Base-by-base conservation (phyloP, 2,113 vertebrate genomes). In the Leptobrachium leishanense region DNA sequence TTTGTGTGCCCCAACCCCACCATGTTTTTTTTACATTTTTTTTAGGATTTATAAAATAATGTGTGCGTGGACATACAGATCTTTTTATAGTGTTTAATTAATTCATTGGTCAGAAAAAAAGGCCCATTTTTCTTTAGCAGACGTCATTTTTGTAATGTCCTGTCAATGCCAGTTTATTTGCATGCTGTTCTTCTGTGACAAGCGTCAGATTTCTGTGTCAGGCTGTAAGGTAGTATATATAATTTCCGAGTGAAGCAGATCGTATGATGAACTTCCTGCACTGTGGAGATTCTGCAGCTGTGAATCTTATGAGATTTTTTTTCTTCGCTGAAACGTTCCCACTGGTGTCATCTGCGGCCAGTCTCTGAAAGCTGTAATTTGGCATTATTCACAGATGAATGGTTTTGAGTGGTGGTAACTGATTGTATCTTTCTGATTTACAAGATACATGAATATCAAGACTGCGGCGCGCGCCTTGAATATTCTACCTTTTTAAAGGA, bases 321-420 rank as follows among this genome's bases (percentile, higher is more conserved):
- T 67, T 31, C 62, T 59, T 41, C 55, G n/a, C 54, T 44, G 53
- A 63, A 71, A 70, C 5, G 68, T 70, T 70, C 54, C 67, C 75
- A 46, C 43, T 63, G 65, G 76, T 70, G 67, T 62, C 67, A 59
- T 69, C 59, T 69, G 57, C 5, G 20, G 10, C 12, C 43, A 65
- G 43, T 75, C 73, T 75, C 20, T 59, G 20, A 64, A 10, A 71
- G 31, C 68, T 71, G 67, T 64, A 71, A 71, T 78, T 64, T 78
- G 54, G 43, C 76, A 70, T 77, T 63, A 77, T 63, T 76, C 55
- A 63, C 76, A 77, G 76, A 77, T 62, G 67, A 63, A 64, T 70
- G 67, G 41, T 40, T 70, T 77, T 41, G 42, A 70, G 42, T 63
- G 46, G 50, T 70, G 20, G 53, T 31, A 63, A 54, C 20, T 50